phyloP scores from a whole-genome alignment of 2,113 vertebrate genomes.

The Puntigrus tetrazona region DNA sequence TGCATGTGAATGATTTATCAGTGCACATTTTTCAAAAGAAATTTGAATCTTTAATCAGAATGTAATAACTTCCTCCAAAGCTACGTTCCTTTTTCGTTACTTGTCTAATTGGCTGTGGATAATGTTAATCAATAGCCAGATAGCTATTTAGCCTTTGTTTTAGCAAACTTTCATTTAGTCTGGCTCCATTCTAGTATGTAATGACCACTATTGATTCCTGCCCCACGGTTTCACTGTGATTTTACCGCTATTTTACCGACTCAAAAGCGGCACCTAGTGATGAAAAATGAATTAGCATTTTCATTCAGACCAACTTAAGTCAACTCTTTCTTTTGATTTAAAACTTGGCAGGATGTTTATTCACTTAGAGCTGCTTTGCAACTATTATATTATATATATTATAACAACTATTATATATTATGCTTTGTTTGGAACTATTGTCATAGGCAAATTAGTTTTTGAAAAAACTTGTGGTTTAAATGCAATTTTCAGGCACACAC shows the following conservation, averaged over 20 bases:
- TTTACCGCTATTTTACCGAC: too few species aligned
- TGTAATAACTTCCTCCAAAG: neutral
- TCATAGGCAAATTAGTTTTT: neutral
- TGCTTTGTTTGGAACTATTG: neutral
- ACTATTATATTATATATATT: too few species aligned
- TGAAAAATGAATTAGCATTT: too few species aligned
- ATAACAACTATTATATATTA: too few species aligned
- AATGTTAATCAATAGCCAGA: neutral
- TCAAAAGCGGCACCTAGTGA: too few species aligned
- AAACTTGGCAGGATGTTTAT: too few species aligned
- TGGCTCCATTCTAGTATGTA: neutral
- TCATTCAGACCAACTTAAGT: too few species aligned
- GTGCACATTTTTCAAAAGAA: neutral
- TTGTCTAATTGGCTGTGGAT: too few species aligned
- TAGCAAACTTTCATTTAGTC: neutral
- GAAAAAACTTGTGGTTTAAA: neutral
- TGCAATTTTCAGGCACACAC: too few species aligned
- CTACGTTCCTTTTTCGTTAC: neutral
- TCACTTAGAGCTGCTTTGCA: too few species aligned
- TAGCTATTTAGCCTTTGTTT: neutral
- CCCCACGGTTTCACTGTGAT: too few species aligned
- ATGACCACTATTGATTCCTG: neutral
- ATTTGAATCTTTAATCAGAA: slow-evolving; percentile 2
- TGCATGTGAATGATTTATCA: neutral
- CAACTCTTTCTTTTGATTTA: too few species aligned